A percentile compares a stretch with the other conserved stretches of the same genome.
Evolutionary conservation across 2,797 vertebrate genomes (phyloP).

Genomic region (Enteromius viviparus): DNA sequence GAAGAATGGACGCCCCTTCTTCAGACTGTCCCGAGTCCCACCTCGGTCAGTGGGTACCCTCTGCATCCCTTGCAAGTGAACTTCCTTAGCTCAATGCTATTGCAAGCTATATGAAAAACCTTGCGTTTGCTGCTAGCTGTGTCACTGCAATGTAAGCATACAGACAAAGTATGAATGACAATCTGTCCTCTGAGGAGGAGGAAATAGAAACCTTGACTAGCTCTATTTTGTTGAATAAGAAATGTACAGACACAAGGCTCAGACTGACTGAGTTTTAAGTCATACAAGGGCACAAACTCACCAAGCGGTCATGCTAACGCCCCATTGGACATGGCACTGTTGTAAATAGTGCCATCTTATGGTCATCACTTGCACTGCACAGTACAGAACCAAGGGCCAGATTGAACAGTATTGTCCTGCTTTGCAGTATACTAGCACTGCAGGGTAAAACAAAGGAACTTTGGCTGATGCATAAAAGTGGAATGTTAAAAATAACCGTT

Average conservation of each 20-base stretch:
- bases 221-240: slow-evolving; percentile 56
- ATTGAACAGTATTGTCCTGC: slow-evolving; percentile 66
- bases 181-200: slow-evolving; percentile 73
- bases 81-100: slow-evolving; percentile 5
- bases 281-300: slow-evolving; percentile 71
- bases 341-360: slow-evolving; percentile 69
- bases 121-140: slow-evolving; percentile 75
- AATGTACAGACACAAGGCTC: slow-evolving; percentile 59
- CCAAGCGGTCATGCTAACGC: slow-evolving; percentile 64
- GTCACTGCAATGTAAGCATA: slow-evolving; percentile 36
- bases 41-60: slow-evolving; percentile 53
- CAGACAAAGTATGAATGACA: slow-evolving; percentile 69
- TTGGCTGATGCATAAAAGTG: slow-evolving; percentile 67
- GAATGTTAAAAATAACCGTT: slow-evolving; percentile 63
- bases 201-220: slow-evolving; percentile 65
- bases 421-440: slow-evolving; percentile 68
- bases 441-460: slow-evolving; percentile 66
- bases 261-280: slow-evolving; percentile 63
- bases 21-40: background rate
- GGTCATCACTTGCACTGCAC: slow-evolving; percentile 59
- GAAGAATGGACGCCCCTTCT: background rate
- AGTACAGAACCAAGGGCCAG: slow-evolving; percentile 40
- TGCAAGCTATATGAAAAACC: slow-evolving; percentile 66
- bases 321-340: slow-evolving; percentile 53
- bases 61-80: slow-evolving; percentile 61